Conservation (phyloP, 2,888 invertebrate genomes). For the Tortricodes alternella region DNA sequence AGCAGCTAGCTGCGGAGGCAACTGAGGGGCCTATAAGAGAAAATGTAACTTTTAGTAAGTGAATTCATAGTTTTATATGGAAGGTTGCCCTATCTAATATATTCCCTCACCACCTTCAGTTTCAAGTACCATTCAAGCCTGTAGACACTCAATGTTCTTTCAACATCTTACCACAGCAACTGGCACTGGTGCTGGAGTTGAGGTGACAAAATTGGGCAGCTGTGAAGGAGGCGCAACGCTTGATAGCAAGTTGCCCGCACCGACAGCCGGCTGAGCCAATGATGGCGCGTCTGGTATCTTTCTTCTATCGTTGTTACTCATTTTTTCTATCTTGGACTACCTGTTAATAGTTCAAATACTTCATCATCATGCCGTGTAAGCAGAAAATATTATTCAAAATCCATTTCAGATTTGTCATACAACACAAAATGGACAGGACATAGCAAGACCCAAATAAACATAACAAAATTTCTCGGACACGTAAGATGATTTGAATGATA, state of each 20-base stretch:
- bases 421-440: neutral
- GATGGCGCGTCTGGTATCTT: slow-evolving; percentile 73
- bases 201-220: slow-evolving; percentile 85
- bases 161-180: slow-evolving; percentile 13
- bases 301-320: slow-evolving; percentile 48
- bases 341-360: slow-evolving; percentile 9
- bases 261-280: slow-evolving; percentile 49
- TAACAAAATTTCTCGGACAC: slow-evolving; percentile 12
- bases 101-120: no score
- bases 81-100: no score
- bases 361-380: neutral
- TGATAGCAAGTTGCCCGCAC: slow-evolving; percentile 84
- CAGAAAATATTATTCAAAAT: neutral
- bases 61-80: no score
- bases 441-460: slow-evolving; percentile 16
- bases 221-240: slow-evolving; percentile 87
- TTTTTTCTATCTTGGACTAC: slow-evolving; percentile 36
- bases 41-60: no score
- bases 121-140: no score
- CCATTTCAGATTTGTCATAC: neutral
- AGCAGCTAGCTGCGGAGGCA: slow-evolving; percentile 17
- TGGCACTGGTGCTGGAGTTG: slow-evolving; percentile 43
- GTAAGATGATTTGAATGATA: slow-evolving; percentile 10
- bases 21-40: slow-evolving; percentile 7
- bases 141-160: neutral